phyloP scores from a whole-genome alignment of 2,888 invertebrate genomes.

The Caenorhabditis sp. region DNA sequence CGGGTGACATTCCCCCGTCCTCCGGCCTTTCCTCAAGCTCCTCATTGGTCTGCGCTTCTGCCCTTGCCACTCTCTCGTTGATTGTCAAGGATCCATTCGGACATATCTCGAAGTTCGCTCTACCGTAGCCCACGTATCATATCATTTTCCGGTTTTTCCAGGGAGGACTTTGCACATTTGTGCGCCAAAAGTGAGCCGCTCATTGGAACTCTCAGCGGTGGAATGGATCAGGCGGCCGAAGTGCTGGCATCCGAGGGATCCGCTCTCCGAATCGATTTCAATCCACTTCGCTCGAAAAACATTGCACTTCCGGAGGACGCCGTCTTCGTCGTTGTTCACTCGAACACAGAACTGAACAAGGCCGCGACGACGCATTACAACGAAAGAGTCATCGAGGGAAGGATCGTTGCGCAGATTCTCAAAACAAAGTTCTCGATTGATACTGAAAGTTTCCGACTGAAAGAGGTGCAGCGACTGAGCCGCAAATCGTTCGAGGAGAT shows the following conservation, averaged over 20 bases:
- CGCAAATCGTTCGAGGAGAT: conserved; percentile 52
- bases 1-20: conserved; percentile 87
- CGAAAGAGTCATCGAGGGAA: conserved; percentile 93
- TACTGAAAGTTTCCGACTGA: conserved; percentile 48
- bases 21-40: conserved; percentile 97
- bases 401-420: conserved; percentile 85
- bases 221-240: conserved; percentile 99
- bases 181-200: conserved; percentile 93
- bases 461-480: conserved; percentile 55
- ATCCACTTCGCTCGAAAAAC: conserved; percentile 84
- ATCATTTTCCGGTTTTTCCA: conserved; percentile 12
- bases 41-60: conserved; percentile 94
- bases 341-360: conserved; percentile 86
- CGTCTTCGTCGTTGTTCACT: conserved; percentile 94
- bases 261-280: conserved; percentile 86
- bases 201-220: conserved; percentile 97
- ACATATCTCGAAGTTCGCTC: conserved; percentile 51
- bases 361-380: conserved; percentile 93
- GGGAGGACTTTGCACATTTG: conserved; percentile 85
- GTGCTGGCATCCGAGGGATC: conserved; percentile 81
- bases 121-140: background rate
- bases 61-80: conserved; percentile 86
- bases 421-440: conserved; percentile 30
- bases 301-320: conserved; percentile 86
- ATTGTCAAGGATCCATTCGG: conserved; percentile 78